Evolutionary conservation across 2,888 invertebrate species (phyloP), one percentile per base, ranked within the genome.

Genomic region (Omphaloscelis lunosa): DNA sequence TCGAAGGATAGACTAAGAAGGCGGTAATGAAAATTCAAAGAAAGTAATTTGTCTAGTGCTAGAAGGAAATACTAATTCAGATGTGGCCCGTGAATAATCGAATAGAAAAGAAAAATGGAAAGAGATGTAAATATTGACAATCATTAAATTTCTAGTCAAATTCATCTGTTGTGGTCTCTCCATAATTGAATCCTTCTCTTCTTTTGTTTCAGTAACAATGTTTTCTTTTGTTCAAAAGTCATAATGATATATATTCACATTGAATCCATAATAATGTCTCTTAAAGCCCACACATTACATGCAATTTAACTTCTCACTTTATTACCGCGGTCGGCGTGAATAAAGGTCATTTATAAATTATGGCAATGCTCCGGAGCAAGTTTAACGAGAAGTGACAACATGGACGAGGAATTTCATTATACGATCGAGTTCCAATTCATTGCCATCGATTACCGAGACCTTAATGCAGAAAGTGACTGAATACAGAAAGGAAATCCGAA

Each of bases 321-420:
- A 86, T 83, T 71, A 78, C 62, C 72, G 80, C 72, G 72, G 72
- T 71, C 73, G 53, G 81, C 23, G 67, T 53, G 29, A 73, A 61
- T 82, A 90, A 90, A 90, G 90, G 91, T 90, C 88, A 83, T 84
- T 71, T 76, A 86, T 87, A 89, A 89, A 88, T 89, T 88, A 90
- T 85, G 86, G 86, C 82, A 84, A 82, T 83, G 80, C 82, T 83
- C 75, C 82, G 79, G 84, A 86, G 87, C 91, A 82, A 89, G 89
- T 89, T 87, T 89, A 84, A 85, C 83, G 76, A 76, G 80, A 78
- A 86, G 76, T 91, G 90, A 92, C 90, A 87, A 76, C 86, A 89
- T 79, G 72, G 27, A 74, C 65, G 72, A 88, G 86, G 89, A 91
- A 92, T 91, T 89, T 78, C 79, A 86, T 86, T 86, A 85, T 74